Evolutionary conservation across 2,113 vertebrate genomes (phyloP).

Genomic region (Reinhardtius hippoglossoides): DNA sequence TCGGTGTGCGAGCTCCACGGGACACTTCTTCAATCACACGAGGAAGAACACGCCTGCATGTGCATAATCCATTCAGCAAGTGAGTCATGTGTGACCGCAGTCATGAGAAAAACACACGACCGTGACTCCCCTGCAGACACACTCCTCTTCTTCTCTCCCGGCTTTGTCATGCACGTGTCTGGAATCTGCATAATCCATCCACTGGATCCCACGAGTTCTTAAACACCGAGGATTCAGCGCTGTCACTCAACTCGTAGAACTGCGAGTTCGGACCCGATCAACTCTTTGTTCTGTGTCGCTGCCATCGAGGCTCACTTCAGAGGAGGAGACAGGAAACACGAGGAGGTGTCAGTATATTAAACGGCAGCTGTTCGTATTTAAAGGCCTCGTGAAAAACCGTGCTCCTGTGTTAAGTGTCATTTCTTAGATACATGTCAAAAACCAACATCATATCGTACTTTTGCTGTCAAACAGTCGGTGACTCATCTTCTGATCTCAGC

Average conservation of each 20-base stretch:
- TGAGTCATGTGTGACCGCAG: conserved; percentile 43
- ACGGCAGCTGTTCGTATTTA: too few species aligned
- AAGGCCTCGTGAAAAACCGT: too few species aligned
- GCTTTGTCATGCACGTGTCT: conserved; percentile 21
- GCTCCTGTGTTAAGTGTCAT: background rate
- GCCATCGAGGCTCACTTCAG: conserved; percentile 1
- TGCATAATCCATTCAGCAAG: conserved; percentile 42
- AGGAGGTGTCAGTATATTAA: too few species aligned
- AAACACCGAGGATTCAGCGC: conserved; percentile 33
- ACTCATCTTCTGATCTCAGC: too few species aligned
- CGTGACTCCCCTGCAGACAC: conserved; percentile 4
- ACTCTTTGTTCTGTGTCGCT: conserved; percentile 20
- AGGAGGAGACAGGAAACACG: background rate
- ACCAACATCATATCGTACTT: too few species aligned
- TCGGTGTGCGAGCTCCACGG: conserved; percentile 18
- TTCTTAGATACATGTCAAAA: too few species aligned
- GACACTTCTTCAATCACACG: conserved; percentile 23
- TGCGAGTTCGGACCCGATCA: conserved; percentile 25
- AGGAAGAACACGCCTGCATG: conserved; percentile 6
- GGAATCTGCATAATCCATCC: conserved; percentile 59
- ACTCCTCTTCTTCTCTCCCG: background rate
- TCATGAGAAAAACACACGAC: background rate
- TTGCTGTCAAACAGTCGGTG: too few species aligned
- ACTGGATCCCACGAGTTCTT: conserved; percentile 27
- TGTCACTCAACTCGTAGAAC: conserved; percentile 34